These are phyloP conservation scores for Potamilus streckersoni DNA, from an alignment of 1,140 invertebrate genomes.

Conservation along the genomic window DNA sequence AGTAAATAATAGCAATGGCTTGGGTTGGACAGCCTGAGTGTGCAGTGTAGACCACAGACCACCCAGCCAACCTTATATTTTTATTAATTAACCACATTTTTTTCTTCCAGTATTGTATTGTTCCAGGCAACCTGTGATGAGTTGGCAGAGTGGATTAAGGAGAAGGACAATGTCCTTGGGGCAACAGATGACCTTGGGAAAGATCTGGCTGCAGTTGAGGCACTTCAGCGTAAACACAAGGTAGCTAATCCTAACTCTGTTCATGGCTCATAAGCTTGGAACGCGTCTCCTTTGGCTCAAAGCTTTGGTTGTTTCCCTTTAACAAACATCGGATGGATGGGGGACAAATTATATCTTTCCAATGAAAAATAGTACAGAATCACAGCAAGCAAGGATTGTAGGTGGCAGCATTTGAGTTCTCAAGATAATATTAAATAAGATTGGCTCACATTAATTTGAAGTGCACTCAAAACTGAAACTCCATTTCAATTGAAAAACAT, in stretches of 20 bases:
- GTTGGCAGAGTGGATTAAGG: conserved; percentile 98
- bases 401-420: too few species aligned
- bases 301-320: too few species aligned
- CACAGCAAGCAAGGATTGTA: too few species aligned
- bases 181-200: conserved; percentile 96
- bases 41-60: background rate
- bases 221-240: conserved; percentile 94
- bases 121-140: conserved; percentile 85
- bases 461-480: too few species aligned
- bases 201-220: conserved; percentile 95
- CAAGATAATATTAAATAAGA: too few species aligned
- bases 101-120: conserved; percentile 83
- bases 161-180: conserved; percentile 92
- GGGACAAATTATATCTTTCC: too few species aligned
- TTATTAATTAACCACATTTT: background rate
- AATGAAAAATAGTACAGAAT: too few species aligned
- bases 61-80: background rate
- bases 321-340: too few species aligned
- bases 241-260: conserved; percentile 63
- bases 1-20: too few species aligned
- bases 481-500: too few species aligned
- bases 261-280: background rate
- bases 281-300: background rate
- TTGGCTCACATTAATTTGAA: too few species aligned
- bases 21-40: too few species aligned